Evolutionary conservation across 2,888 invertebrate genomes (phyloP).

Genomic region (Colostygia pectinataria): DNA sequence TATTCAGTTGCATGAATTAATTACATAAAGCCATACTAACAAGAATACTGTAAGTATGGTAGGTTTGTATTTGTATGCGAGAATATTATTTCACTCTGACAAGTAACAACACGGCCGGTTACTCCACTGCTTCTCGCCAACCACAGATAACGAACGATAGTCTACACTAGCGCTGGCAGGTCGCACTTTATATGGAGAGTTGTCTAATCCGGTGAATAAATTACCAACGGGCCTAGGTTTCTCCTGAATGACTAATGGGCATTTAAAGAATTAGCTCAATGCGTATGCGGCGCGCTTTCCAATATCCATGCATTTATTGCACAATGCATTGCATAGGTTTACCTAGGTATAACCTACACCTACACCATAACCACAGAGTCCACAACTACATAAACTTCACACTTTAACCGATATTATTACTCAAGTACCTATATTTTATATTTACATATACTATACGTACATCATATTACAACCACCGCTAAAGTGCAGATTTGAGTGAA

Average conservation of each 20-base stretch:
- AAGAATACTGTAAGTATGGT: slow-evolving; percentile 4
- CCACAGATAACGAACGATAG: slow-evolving; percentile 14
- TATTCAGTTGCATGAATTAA: slow-evolving; percentile 18
- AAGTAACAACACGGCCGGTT: slow-evolving; percentile 21
- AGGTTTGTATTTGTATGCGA: slow-evolving; percentile 13
- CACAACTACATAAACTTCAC: too few species aligned
- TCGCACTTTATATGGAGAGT: slow-evolving; percentile 76
- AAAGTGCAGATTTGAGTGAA: too few species aligned
- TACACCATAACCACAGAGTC: too few species aligned
- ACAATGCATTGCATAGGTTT: too few species aligned
- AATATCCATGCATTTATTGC: slow-evolving; percentile 42
- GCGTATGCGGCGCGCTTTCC: slow-evolving; percentile 57
- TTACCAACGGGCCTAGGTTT: slow-evolving; percentile 70
- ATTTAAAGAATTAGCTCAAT: slow-evolving; percentile 67
- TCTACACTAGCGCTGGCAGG: slow-evolving; percentile 48
- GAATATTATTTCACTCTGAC: slow-evolving; percentile 21
- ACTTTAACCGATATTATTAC: too few species aligned
- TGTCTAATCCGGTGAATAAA: slow-evolving; percentile 74
- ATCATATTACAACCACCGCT: too few species aligned
- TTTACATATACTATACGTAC: too few species aligned
- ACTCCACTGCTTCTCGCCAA: slow-evolving; percentile 29
- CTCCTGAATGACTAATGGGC: slow-evolving; percentile 73
- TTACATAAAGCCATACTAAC: slow-evolving; percentile 11
- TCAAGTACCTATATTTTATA: too few species aligned
- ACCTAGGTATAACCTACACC: too few species aligned